Base-by-base conservation (phyloP, 2,797 vertebrate species). In the Pyrocephalus nanus region DNA sequence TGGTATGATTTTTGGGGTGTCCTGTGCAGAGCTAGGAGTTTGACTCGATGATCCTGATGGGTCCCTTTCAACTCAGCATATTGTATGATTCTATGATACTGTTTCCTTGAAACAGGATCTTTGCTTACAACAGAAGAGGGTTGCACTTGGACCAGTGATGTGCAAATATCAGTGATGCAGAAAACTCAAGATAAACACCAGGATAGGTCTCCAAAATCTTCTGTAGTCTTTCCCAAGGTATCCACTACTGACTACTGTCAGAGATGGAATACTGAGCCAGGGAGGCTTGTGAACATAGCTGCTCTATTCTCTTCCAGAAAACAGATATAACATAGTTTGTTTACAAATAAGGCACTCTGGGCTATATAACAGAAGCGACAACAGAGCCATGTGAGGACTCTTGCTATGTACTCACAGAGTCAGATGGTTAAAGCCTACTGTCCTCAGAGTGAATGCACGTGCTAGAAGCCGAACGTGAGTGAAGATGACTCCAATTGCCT, bases 371-470 rank as follows among this genome's bases (percentile, higher is more conserved):
- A 65, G 29, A 71, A 90, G 13, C 34, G 64, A 9, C 38, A 86
- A 48, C 7, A 77, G 50, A 69, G 23, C 69, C 43, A 17, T 16
- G 16, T 15, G 19, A 97, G 81, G 64, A 51, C n/a, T 6, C 16
- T 50, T n/a, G 29, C n/a, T 83, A 30, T 53, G 42, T 27, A 97
- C 99, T 99, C 97, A 99, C 99, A 99, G 98, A 45, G 99, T 99
- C 96, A 99, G 98, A 95, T 99, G 99, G 98, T 99, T 99, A 98
- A 99, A 99, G 97, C 99, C 99, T 45, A 99, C 99, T 8, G 99
- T 99, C 96, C 99, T 98, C 96, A 99, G 94, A 12, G 99, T 99
- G 98, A 99, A 99, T 0, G 99, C 99, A 70, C 99, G 97, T 66
- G 99, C 99, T 70, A 99, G 96, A 43, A 99, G 99, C 21, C 99